Evolutionary conservation across 2,888 invertebrate species (phyloP), one percentile per base, ranked within the genome.

Genomic region (Agrotis ipsilon): DNA sequence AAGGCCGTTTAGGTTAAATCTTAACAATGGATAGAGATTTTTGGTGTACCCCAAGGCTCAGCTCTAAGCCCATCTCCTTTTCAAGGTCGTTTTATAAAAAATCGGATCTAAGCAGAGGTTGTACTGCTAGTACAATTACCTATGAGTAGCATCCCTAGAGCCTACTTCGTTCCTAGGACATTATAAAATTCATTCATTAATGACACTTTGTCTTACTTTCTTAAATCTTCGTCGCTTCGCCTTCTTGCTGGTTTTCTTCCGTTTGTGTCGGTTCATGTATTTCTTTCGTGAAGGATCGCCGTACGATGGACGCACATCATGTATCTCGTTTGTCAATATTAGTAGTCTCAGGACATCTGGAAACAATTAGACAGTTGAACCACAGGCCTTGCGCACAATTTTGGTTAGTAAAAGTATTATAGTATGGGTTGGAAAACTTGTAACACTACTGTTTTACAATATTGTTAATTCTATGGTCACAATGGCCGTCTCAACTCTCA

Each of bases 161-260:
- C n/a, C n/a, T n/a, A n/a, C n/a, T n/a, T n/a, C n/a, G n/a, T n/a
- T n/a, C n/a, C n/a, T n/a, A n/a, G n/a, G n/a, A n/a, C n/a, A n/a
- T n/a, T n/a, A n/a, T n/a, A n/a, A n/a, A n/a, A n/a, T n/a, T n/a
- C 18, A 24, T 49, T 49, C 11, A 55, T 3, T 27, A 16, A 3
- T 24, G 39, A 1, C 39, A 39, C 27, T 19, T 24, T 68, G 24
- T 14, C 21, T 60, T 74, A 84, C 87, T 88, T 90, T 93, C 84
- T 91, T 92, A 67, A 87, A 80, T 80, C 87, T 89, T 43, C 81
- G 83, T 3, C 77, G 78, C 64, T 90, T 90, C n/a, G 64, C 65
- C 75, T 87, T 89, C 64, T 87, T 89, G 67, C 78, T 86, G 13
- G 68, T 81, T 64, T 87, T 90, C 69, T 87, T 87, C 71, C 81